These are phyloP conservation scores for Genyomyrus donnyi DNA, from an alignment of 2,113 vertebrate species.

Conservation along the genomic window DNA sequence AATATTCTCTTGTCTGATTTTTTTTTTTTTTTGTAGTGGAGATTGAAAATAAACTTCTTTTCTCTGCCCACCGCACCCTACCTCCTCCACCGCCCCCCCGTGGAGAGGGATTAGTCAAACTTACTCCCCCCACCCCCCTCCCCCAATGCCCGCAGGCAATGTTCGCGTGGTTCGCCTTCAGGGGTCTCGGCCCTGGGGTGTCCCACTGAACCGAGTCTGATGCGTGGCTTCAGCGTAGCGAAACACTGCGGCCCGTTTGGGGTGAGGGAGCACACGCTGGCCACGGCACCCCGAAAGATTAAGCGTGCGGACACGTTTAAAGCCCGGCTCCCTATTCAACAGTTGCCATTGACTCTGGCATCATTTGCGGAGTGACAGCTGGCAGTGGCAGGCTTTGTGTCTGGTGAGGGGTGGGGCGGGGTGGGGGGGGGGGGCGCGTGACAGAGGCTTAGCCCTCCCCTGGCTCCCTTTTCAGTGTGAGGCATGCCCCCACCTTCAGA, in stretches of 20 bases:
- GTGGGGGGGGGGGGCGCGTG: not conserved
- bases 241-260: conserved; percentile 26
- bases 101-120: conserved; percentile 31
- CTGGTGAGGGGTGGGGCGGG: not conserved
- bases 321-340: conserved; percentile 33
- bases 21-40: conserved; percentile 8
- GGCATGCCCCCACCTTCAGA: not conserved
- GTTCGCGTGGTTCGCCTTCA: conserved; percentile 27
- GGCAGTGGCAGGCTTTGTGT: conserved; percentile 28
- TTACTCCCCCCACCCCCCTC: conserved; percentile 18
- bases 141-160: conserved; percentile 5
- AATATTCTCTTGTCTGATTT: conserved; percentile 19
- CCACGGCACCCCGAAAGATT: conserved; percentile 24
- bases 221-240: conserved; percentile 28
- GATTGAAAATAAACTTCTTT: conserved; percentile 14
- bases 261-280: conserved; percentile 28
- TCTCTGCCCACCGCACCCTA: not conserved
- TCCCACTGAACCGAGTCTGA: conserved; percentile 33
- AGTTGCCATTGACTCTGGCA: conserved; percentile 42
- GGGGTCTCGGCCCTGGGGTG: conserved; percentile 14
- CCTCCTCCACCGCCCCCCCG: not conserved
- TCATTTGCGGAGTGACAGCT: conserved; percentile 40
- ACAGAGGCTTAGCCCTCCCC: not conserved
- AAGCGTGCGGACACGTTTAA: conserved; percentile 26
- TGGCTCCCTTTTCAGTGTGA: not conserved